These are phyloP conservation scores for Pimephales promelas DNA, from an alignment of 2,113 vertebrate species.

Conservation along the genomic window DNA sequence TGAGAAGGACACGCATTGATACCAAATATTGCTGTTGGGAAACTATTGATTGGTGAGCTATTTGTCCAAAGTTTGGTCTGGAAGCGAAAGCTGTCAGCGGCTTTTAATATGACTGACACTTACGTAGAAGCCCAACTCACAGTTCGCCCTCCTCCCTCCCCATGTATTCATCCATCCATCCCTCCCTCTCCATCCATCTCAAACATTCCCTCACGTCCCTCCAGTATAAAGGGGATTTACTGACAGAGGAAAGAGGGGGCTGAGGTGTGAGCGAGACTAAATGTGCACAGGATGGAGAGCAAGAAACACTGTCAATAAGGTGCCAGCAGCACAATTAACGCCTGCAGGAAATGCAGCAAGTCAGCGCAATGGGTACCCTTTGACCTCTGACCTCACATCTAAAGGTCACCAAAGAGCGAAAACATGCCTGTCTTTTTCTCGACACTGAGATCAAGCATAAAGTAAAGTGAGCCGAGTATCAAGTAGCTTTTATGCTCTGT, in stretches of 20 bases:
- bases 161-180: conserved; percentile 6
- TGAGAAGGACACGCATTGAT: conserved; percentile 82
- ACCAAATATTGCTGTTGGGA: conserved; percentile 82
- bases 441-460: conserved; percentile 14
- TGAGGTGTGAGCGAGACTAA: conserved; percentile 21
- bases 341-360: conserved; percentile 35
- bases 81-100: conserved; percentile 65
- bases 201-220: conserved; percentile 33
- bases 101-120: conserved; percentile 64
- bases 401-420: conserved; percentile 32
- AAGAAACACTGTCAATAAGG: conserved; percentile 42
- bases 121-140: conserved; percentile 53
- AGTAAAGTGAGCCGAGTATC: conserved; percentile 15
- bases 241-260: conserved; percentile 23
- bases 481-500: conserved; percentile 43
- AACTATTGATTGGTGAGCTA: conserved; percentile 77
- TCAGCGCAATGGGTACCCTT: conserved; percentile 44
- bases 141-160: conserved; percentile 31
- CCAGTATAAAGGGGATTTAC: conserved; percentile 46
- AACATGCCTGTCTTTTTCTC: conserved; percentile 34
- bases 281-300: conserved; percentile 15
- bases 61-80: conserved; percentile 76
- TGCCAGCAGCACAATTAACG: conserved; percentile 43
- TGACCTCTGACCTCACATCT: conserved; percentile 12
- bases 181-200: conserved; percentile 15